Evolutionary conservation across 2,888 invertebrate genomes (phyloP).

Genomic region (Seira ritae): DNA sequence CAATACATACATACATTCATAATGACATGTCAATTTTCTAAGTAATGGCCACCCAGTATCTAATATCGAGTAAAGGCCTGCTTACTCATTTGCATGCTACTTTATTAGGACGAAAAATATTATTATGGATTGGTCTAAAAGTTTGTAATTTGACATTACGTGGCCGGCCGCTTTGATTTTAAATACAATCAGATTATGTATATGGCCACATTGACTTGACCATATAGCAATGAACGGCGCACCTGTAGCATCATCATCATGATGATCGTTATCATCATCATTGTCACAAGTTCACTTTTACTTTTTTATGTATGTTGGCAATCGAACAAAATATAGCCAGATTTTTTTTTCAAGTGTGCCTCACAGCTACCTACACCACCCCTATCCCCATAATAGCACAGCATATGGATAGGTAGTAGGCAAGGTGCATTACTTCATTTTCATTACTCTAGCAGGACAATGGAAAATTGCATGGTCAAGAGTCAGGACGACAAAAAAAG

Average conservation of each 20-base stretch:
- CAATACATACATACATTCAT: no score
- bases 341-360: slow-evolving; percentile 6
- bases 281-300: slow-evolving; percentile 34
- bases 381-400: not conserved
- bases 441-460: no score
- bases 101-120: slow-evolving; percentile 10
- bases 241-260: slow-evolving; percentile 17
- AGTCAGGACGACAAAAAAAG: not conserved
- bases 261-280: slow-evolving; percentile 9
- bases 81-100: not conserved
- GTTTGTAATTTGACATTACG: not conserved
- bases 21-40: no score
- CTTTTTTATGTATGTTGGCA: slow-evolving; percentile 36
- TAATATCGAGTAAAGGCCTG: no score
- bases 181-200: no score
- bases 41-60: no score
- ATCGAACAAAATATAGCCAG: not conserved
- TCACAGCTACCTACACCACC: slow-evolving; percentile 4
- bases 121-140: no score
- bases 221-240: not conserved
- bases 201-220: no score
- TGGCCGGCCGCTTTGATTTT: not conserved
- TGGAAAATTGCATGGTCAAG: slow-evolving; percentile 41
- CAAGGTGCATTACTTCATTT: no score
- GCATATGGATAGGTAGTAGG: no score